Percentiles rank a stretch among this genome's conserved stretches.
Conservation (phyloP, 1,140 invertebrate genomes). For the Philotrypesis tridentata region DNA sequence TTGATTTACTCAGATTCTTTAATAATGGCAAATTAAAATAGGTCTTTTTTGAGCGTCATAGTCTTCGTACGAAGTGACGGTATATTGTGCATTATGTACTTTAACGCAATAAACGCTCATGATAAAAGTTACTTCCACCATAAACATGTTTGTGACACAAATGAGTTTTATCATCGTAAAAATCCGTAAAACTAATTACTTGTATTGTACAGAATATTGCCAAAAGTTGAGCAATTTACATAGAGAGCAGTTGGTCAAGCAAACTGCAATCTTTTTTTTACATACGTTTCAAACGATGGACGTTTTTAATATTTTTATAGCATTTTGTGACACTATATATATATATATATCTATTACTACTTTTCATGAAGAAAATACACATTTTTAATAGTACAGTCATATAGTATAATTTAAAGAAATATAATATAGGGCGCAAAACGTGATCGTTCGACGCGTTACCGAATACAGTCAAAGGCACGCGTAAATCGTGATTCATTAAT, state of each 20-base stretch:
- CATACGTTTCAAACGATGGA: slow-evolving; percentile 23
- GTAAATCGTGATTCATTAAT: slow-evolving; percentile 42
- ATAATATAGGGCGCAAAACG: slow-evolving; percentile 47
- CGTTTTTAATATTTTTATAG: slow-evolving; percentile 18
- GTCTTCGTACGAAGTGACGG: too few relatives aligned
- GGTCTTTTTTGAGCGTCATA: too few relatives aligned
- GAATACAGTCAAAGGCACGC: slow-evolving; percentile 49
- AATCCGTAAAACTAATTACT: slow-evolving; percentile 26
- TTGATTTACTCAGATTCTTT: too few relatives aligned
- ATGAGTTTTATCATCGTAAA: slow-evolving; percentile 37
- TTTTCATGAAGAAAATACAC: slow-evolving; percentile 41
- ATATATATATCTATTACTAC: slow-evolving; percentile 13
- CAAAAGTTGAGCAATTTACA: slow-evolving; percentile 10
- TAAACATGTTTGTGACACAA: slow-evolving; percentile 42
- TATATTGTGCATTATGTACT: slow-evolving; percentile 47
- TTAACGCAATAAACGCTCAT: slow-evolving; percentile 30
- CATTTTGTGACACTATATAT: not conserved
- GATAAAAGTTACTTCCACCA: slow-evolving; percentile 31
- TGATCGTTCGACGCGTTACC: slow-evolving; percentile 41
- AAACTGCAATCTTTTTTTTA: not conserved
- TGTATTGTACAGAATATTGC: slow-evolving; percentile 39
- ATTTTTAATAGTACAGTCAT: slow-evolving; percentile 28
- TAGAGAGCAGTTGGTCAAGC: slow-evolving; percentile 4
- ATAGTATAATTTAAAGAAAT: slow-evolving; percentile 34
- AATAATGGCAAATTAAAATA: too few relatives aligned